These are phyloP conservation scores for Pogonus chalceus DNA, from an alignment of 1,140 invertebrate species.

Conservation along the genomic window DNA sequence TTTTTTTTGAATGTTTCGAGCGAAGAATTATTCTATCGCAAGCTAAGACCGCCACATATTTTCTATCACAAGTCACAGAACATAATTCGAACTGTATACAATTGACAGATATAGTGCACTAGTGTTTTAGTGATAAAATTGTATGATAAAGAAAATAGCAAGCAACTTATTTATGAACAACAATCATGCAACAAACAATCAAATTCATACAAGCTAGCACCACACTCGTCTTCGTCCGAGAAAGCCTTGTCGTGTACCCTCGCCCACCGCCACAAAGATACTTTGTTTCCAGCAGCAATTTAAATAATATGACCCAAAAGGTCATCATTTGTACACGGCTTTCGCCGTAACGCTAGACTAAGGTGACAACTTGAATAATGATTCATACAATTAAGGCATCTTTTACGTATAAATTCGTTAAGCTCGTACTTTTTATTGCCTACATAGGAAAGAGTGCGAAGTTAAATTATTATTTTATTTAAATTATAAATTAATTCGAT, in stretches of 20 bases:
- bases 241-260: not conserved
- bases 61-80: conserved; percentile 1
- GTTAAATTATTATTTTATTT: too few species aligned
- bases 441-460: too few species aligned
- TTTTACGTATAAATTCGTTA: not conserved
- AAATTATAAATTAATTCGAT: too few species aligned
- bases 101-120: not conserved
- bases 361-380: not conserved
- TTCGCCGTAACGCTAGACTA: not conserved
- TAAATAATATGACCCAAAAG: too few species aligned
- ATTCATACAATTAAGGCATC: not conserved
- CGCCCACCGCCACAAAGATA: not conserved
- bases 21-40: too few species aligned
- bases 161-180: not conserved
- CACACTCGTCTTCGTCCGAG: not conserved
- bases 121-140: not conserved
- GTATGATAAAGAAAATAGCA: not conserved
- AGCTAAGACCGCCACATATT: not conserved
- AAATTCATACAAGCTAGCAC: conserved; percentile 1
- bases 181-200: not conserved
- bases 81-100: not conserved
- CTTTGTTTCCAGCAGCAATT: conserved; percentile 1
- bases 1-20: too few species aligned
- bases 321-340: not conserved
- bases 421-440: conserved; percentile 3